Conservation (phyloP, 2,888 invertebrate species). For the Sclerodermus sp. region DNA sequence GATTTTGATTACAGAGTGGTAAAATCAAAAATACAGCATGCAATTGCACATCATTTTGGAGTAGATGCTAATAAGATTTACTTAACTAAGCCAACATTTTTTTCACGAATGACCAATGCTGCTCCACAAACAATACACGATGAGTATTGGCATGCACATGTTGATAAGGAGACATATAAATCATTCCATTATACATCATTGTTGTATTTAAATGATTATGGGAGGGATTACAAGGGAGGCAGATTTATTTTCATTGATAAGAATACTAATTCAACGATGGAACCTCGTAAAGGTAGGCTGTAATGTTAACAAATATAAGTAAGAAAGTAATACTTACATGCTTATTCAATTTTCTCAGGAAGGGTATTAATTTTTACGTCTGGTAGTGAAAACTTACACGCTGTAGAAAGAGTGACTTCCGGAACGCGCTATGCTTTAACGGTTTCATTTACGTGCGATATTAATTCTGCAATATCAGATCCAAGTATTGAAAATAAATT, state of each 20-base stretch:
- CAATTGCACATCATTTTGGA: slow-evolving; percentile 76
- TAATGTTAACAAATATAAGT: not conserved
- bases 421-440: slow-evolving; percentile 82
- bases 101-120: slow-evolving; percentile 74
- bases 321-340: too few species aligned
- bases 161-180: slow-evolving; percentile 86
- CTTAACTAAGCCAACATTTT: slow-evolving; percentile 86
- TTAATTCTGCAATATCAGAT: slow-evolving; percentile 68
- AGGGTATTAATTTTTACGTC: slow-evolving; percentile 85
- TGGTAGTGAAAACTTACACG: slow-evolving; percentile 82
- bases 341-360: slow-evolving; percentile 55
- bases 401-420: slow-evolving; percentile 75
- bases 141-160: slow-evolving; percentile 89
- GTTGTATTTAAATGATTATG: slow-evolving; percentile 76
- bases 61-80: slow-evolving; percentile 68
- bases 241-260: slow-evolving; percentile 78
- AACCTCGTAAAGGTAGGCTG: slow-evolving; percentile 69
- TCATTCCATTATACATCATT: slow-evolving; percentile 86
- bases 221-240: slow-evolving; percentile 79
- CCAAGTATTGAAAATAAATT: slow-evolving; percentile 45
- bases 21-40: slow-evolving; percentile 75
- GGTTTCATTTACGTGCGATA: slow-evolving; percentile 84
- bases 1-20: slow-evolving; percentile 56
- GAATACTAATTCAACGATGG: slow-evolving; percentile 69
- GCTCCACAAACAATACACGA: slow-evolving; percentile 77